Evolutionary conservation across 2,888 invertebrate species (phyloP), one percentile per base, ranked within the genome.

Genomic region (Chrysotoxum bicinctum): DNA sequence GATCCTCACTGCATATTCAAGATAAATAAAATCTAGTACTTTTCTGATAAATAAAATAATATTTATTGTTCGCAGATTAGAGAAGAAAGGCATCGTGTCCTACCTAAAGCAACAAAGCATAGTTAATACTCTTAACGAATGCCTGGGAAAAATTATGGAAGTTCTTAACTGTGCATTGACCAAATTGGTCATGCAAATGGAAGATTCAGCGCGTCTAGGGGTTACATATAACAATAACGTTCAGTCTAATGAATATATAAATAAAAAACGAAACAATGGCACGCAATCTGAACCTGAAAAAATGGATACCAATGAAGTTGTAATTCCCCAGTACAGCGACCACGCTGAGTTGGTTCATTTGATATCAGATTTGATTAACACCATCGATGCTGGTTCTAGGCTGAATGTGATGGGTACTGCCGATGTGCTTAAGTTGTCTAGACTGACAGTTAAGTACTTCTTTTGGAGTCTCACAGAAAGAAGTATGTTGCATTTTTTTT

Each of bases 361-460:
- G 7, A 93, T 95, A 50, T 93, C 93, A 0, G 94, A 94, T 90
- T 92, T 96, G 52, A 89, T 97, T 21, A 95, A 96, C 87, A 92
- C 94, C 54, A 93, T 96, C 45, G 94, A 95, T 87, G 92, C 94
- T 87, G 94, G 95, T 0, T 93, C 94, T 0, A 93, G 93, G 0
- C 92, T 93, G 58, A 92, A 93, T 43, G 93, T 94, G 16, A 93
- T 94, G 12, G 94, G 94, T 0, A 94, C 94, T 48, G 93, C 95
- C 1, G 94, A 95, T 88, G 88, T 91, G 16, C 91, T 96, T 21
- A 96, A 95, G 91, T 92, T 96, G 16, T 94, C 96, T 0, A 94
- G 95, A 87, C 94, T 96, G 0, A 94, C 94, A 7, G 95, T 96
- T 4, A 94, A 95, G 88, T 97, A 96, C 89, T 97, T 96, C 91